Evolutionary conservation across 2,113 vertebrate genomes (phyloP), one percentile per base, ranked within the genome.

Genomic region (Phasianus colchicus): DNA sequence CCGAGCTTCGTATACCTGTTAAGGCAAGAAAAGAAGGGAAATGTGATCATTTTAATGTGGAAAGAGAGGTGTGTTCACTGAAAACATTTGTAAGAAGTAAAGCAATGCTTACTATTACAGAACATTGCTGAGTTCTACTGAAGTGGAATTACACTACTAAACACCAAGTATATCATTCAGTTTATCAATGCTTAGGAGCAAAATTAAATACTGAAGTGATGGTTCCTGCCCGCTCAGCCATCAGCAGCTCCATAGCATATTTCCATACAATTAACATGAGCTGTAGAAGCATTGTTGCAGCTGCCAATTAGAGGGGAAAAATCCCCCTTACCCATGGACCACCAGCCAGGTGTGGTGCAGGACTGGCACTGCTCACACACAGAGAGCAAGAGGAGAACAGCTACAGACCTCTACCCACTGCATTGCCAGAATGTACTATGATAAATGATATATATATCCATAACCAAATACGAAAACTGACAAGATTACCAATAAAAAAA

Each of bases 1-100:
- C 99, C 99, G 16, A 99, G 97, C 96, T 99, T 99, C 91, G 99
- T 99, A 95, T 99, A 99, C 77, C 99, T 99, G 96, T 67, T 17
- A 97, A 98, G 24, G 15, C 2, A 90, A 97, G 14, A 86, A 95
- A 15, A 63, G 22, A 40, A 40, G 61, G 61, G 25, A 40, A 40
- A 18, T 18, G 29, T 29, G 16, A 38, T 64, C 61, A 40, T 64
- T 61, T 29, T 64, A 11, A 40, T 63, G 10, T 27, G 36, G 61
- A 34, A 61, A 15, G 58, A 63, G 34, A 63, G 60, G 60, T 27
- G 25, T 18, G 36, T 19, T 63, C 24, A 8, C 15, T 40, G 16
- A 32, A 54, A 2, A 0, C 20, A 2, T 25, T 14, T 45, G 19
- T 7, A 7, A 87, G 40, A 24, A 7, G 18, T 13, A 55, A 84